Base-by-base conservation (phyloP, 2,797 vertebrate species). In the Gallirallus australis region DNA sequence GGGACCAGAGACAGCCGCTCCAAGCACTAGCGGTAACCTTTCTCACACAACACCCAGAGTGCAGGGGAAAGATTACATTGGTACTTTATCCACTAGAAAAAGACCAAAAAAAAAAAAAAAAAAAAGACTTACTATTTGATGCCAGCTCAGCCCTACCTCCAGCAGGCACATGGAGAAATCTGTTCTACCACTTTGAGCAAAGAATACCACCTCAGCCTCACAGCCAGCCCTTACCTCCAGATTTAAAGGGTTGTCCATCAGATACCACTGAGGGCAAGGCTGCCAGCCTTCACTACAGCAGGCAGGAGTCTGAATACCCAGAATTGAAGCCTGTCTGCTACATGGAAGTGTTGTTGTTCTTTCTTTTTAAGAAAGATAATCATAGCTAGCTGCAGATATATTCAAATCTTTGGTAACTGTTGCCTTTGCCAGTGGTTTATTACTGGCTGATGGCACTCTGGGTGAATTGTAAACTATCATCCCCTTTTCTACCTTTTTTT, bases 21-120 rank as follows among this genome's bases (percentile, higher is more conserved):
- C 2, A 69, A 66, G 19, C 33, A 24, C 0, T 0, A 80, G 3
- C 30, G 21, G 39, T 20, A 53, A n/a, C 10, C 24, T 15, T 75
- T 65, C 35, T 21, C n/a, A 2, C 0, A 0, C 14, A 33, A 65
- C 2, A 13, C 48, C 28, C 4, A 2, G 9, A 72, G 12, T 25
- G 40, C 0, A 0, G 18, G 59, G 9, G 0, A 57, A 76, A 79
- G 0, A 9, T 21, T 6, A 15, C 4, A 65, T 53, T 75, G 24
- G 12, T 31, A 33, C 19, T 71, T 68, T 11, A 53, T 5, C 15
- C 19, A 1, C 3, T 12, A 48, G 6, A 71, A 86, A 86, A 66
- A 3, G 10, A 86, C 7, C 7, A 52, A 52, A 45, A 45, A 45
- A 45, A 77, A 23, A 35, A 52, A 52, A 42, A 45, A 45, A 45